phyloP scores from a whole-genome alignment of 2,113 vertebrate species.

The Echinops telfairi region DNA sequence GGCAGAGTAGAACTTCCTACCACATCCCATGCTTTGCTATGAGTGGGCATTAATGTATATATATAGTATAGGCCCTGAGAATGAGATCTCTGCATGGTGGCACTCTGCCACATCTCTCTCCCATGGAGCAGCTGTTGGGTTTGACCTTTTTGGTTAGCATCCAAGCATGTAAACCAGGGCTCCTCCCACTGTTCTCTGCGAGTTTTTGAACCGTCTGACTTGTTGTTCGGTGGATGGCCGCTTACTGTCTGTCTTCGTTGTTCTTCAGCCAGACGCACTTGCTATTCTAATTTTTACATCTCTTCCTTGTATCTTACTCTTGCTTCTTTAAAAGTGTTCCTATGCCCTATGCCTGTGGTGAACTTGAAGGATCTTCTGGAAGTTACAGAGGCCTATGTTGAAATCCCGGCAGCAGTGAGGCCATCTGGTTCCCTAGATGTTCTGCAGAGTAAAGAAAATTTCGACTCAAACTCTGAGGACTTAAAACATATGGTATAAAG shows the following conservation, averaged over 20 bases:
- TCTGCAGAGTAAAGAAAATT: constrained; percentile 54
- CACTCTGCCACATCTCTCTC: neutral
- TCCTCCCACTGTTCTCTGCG: neutral
- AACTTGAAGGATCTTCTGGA: constrained; percentile 10
- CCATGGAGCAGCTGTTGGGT: neutral
- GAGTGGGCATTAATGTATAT: too few species aligned
- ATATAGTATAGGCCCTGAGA: too few species aligned
- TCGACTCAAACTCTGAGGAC: constrained; percentile 40
- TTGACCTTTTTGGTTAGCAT: neutral
- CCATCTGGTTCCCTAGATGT: constrained; percentile 52
- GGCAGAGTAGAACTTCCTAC: neutral
- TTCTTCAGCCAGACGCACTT: constrained; percentile 47
- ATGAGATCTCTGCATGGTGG: neutral
- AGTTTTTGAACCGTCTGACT: neutral
- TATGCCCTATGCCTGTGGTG: neutral
- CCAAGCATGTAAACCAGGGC: neutral
- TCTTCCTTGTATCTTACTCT: neutral
- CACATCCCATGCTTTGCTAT: too few species aligned
- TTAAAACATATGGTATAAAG: constrained; percentile 45
- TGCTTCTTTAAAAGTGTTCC: constrained; percentile 16
- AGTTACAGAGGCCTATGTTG: neutral
- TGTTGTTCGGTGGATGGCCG: constrained; percentile 4
- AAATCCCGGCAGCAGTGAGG: constrained; percentile 6
- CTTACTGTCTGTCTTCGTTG: neutral
- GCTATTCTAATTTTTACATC: neutral